Percentiles rank a stretch among this genome's conserved stretches.
Evolutionary conservation across 2,113 vertebrate species (phyloP).

Genomic region (Xyliphius kryptos): DNA sequence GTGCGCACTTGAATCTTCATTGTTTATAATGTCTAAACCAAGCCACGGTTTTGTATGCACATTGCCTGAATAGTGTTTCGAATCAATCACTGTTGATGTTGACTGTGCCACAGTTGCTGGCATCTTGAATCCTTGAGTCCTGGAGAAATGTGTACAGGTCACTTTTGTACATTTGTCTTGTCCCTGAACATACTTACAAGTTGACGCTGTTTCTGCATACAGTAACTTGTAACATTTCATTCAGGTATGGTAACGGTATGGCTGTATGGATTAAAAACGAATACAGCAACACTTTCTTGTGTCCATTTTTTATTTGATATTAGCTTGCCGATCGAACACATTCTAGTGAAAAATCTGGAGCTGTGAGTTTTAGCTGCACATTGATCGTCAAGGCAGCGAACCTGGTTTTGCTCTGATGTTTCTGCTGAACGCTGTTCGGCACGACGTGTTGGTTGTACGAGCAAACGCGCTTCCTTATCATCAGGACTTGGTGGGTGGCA

Average conservation of each 20-base stretch:
- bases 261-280: slow-evolving; percentile 46
- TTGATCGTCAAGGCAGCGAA: too few relatives aligned
- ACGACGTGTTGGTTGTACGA: too few relatives aligned
- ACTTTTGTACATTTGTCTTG: slow-evolving; percentile 47
- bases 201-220: slow-evolving; percentile 41
- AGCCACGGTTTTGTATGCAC: slow-evolving; percentile 48
- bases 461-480: too few relatives aligned
- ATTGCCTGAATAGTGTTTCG: slow-evolving; percentile 47
- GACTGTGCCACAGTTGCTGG: slow-evolving; percentile 38
- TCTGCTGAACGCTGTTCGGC: too few relatives aligned
- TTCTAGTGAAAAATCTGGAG: too few relatives aligned
- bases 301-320: slow-evolving; percentile 5
- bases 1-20: slow-evolving; percentile 44
- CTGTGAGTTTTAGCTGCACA: too few relatives aligned
- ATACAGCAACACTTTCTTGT: slow-evolving; percentile 33
- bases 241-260: slow-evolving; percentile 46
- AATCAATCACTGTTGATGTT: slow-evolving; percentile 44
- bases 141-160: slow-evolving; percentile 46
- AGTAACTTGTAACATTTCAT: slow-evolving; percentile 44
- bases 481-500: too few relatives aligned
- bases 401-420: too few relatives aligned
- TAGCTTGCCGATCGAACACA: too few relatives aligned
- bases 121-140: slow-evolving; percentile 37
- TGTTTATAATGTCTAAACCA: slow-evolving; percentile 48
- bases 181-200: slow-evolving; percentile 42